Conservation (phyloP, 1,140 invertebrate genomes). For the Cydia amplana region DNA sequence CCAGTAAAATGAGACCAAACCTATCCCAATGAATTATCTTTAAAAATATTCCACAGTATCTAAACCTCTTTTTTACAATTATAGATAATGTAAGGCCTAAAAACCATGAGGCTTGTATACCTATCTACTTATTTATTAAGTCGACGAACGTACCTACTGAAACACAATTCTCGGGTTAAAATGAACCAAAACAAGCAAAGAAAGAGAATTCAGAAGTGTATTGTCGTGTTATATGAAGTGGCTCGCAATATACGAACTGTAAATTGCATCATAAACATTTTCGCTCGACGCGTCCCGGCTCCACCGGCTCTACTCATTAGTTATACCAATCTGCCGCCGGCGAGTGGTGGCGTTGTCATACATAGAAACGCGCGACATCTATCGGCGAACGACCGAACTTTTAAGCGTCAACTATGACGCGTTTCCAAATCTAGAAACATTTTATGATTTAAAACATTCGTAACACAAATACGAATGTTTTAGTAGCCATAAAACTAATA, state of each 20-base stretch:
- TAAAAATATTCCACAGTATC: too few species aligned
- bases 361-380: conserved; percentile 57
- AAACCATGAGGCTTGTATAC: neutral
- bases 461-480: neutral
- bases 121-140: neutral
- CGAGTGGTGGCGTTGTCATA: conserved; percentile 38
- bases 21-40: too few species aligned
- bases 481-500: neutral
- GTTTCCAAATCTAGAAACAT: neutral
- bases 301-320: conserved; percentile 50
- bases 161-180: conserved; percentile 36
- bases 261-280: conserved; percentile 74
- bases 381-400: conserved; percentile 49
- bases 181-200: conserved; percentile 38
- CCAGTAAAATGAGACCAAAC: too few species aligned
- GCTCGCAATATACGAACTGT: conserved; percentile 68
- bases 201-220: conserved; percentile 54
- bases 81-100: neutral
- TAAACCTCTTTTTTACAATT: neutral
- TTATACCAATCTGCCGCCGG: conserved; percentile 46
- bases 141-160: neutral
- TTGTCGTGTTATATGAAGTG: conserved; percentile 60
- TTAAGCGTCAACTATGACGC: conserved; percentile 19
- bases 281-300: conserved; percentile 44
- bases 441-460: neutral